phyloP scores from a whole-genome alignment of 2,113 vertebrate species.

The Pipa parva region DNA sequence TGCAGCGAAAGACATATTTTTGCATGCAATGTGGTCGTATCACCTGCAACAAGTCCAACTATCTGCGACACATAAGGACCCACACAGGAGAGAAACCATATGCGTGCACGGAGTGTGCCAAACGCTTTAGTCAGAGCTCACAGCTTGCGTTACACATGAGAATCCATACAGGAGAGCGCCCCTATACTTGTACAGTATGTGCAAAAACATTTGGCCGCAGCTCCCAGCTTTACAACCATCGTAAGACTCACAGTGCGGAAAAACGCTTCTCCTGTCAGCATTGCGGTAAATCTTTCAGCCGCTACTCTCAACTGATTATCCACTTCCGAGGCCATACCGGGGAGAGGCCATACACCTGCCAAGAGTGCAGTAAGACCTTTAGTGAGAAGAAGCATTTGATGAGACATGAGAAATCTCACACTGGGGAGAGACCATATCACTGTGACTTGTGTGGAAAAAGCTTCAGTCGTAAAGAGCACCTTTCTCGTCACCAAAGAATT shows the following conservation, averaged over 20 bases:
- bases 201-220: neutral
- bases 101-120: neutral
- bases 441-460: neutral
- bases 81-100: neutral
- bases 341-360: neutral
- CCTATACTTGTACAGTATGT: neutral
- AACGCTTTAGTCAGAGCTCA: neutral
- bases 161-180: neutral
- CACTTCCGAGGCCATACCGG: neutral
- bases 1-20: neutral
- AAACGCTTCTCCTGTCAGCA: neutral
- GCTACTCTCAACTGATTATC: neutral
- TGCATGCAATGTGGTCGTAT: neutral
- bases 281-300: neutral
- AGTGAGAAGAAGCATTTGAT: neutral
- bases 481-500: neutral
- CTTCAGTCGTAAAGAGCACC: neutral
- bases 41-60: neutral
- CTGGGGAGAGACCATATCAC: neutral
- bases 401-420: neutral
- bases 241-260: neutral
- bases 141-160: neutral
- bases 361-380: neutral
- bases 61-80: neutral
- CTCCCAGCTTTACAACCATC: neutral